Evolutionary conservation across 2,797 vertebrate species (phyloP).

Genomic region (Sphaeramia orbicularis): DNA sequence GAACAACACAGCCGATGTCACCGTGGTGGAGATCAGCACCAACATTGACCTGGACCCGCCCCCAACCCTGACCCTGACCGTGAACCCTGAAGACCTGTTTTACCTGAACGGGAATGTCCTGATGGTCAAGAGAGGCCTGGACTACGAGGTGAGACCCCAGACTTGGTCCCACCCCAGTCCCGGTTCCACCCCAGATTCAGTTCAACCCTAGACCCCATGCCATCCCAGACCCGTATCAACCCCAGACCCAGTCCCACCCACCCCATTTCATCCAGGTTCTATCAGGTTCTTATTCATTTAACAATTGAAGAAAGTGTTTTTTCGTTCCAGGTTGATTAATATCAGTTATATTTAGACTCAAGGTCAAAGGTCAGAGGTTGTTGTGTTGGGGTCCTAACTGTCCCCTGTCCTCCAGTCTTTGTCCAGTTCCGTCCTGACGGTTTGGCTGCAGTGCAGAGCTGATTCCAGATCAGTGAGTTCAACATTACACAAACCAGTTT

Average conservation of each 20-base stretch:
- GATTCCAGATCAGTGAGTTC: slow-evolving; percentile 82
- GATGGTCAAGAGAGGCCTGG: slow-evolving; percentile 82
- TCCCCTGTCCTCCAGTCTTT: slow-evolving; percentile 65
- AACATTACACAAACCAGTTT: neutral
- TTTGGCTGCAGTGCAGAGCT: slow-evolving; percentile 79
- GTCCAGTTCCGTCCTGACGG: slow-evolving; percentile 72
- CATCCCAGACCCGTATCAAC: neutral
- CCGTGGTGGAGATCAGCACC: slow-evolving; percentile 77
- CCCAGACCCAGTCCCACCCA: too few species aligned
- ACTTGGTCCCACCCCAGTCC: neutral
- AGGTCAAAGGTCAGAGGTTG: too few species aligned
- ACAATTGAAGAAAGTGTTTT: too few species aligned
- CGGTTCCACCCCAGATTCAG: too few species aligned
- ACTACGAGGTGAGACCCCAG: slow-evolving; percentile 79
- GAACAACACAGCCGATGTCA: slow-evolving; percentile 80
- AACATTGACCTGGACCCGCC: slow-evolving; percentile 37
- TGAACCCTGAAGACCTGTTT: slow-evolving; percentile 83
- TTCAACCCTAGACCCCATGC: neutral
- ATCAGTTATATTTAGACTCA: neutral
- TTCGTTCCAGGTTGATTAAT: too few species aligned
- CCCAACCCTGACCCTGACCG: slow-evolving; percentile 65
- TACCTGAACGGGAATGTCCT: slow-evolving; percentile 76
- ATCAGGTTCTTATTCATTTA: too few species aligned
- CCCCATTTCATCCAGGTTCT: too few species aligned
- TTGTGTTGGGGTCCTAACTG: too few species aligned